Percentiles rank a stretch among this genome's conserved stretches.
These are phyloP conservation scores for Oedothorax gibbosus DNA, from an alignment of 1,140 invertebrate species.

Conservation along the genomic window DNA sequence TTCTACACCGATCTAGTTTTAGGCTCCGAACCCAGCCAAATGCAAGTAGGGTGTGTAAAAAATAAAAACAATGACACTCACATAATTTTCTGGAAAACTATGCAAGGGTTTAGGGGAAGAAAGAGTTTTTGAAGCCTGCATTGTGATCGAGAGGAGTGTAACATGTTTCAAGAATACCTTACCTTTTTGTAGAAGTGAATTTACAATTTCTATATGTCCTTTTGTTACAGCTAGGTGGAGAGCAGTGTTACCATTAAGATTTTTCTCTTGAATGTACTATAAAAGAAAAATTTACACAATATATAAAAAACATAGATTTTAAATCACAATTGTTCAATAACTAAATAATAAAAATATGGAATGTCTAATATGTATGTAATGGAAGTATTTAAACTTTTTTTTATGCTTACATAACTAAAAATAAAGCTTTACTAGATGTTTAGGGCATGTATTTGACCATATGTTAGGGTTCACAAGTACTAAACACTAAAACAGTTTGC, in stretches of 20 bases:
- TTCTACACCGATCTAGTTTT: too few relatives aligned
- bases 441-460: too few relatives aligned
- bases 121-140: too few relatives aligned
- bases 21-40: too few relatives aligned
- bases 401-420: too few relatives aligned
- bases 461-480: too few relatives aligned
- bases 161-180: not conserved
- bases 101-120: too few relatives aligned
- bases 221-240: conserved; percentile 70
- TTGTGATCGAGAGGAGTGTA: not conserved
- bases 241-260: conserved; percentile 68
- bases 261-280: conserved; percentile 65
- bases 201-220: conserved; percentile 68
- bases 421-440: too few relatives aligned
- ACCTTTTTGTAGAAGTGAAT: conserved; percentile 67
- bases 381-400: not conserved
- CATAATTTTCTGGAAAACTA: too few relatives aligned
- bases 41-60: too few relatives aligned
- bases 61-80: too few relatives aligned
- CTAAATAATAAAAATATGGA: not conserved
- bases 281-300: conserved; percentile 26
- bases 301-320: not conserved
- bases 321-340: not conserved
- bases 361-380: not conserved
- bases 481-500: too few relatives aligned